Evolutionary conservation across 2,113 vertebrate species (phyloP), one percentile per base, ranked within the genome.

Genomic region (Lates calcarifer): DNA sequence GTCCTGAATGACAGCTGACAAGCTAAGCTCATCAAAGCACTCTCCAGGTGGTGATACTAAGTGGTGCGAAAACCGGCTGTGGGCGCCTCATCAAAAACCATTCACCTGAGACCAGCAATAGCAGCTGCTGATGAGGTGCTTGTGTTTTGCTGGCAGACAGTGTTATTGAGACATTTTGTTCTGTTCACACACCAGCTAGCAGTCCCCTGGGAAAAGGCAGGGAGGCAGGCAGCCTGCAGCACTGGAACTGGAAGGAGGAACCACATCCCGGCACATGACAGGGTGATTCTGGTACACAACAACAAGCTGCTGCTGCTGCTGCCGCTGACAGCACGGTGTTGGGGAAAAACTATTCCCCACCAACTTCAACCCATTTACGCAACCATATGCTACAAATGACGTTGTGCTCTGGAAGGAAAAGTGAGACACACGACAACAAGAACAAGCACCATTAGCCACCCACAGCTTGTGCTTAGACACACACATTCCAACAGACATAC

Each of bases 151-250:
- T 79, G 71, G 85, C 82, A 89, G 89, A 90, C 70, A 63, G 65
- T 76, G 84, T 90, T 93, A 92, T 91, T 89, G 91, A 91, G 87
- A 92, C 91, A 92, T 92, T 91, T 86, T 90, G 92, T 93, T 91
- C 90, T 49, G 82, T 88, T 91, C 76, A 80, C 77, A 82, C 83
- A 85, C 58, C 66, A 83, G 72, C 85, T 71, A 82, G 79, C 60
- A 20, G 45, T 67, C 90, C 77, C 85, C 20, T 8, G 86, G 86
- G 91, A 91, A 1, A 9, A 89, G 55, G 60, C 37, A 68, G 62
- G 56, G 83, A 70, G 74, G 78, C 31, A 77, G 76, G 82, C 57
- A 77, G 81, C 78, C 90, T 70, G 81, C 89, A 89, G 85, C 60
- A 82, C 58, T 57, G 71, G 82, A 79, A 56, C 70, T 64, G 62